Base-by-base conservation (phyloP, 2,113 vertebrate genomes). In the Odontophorus gujanensis region DNA sequence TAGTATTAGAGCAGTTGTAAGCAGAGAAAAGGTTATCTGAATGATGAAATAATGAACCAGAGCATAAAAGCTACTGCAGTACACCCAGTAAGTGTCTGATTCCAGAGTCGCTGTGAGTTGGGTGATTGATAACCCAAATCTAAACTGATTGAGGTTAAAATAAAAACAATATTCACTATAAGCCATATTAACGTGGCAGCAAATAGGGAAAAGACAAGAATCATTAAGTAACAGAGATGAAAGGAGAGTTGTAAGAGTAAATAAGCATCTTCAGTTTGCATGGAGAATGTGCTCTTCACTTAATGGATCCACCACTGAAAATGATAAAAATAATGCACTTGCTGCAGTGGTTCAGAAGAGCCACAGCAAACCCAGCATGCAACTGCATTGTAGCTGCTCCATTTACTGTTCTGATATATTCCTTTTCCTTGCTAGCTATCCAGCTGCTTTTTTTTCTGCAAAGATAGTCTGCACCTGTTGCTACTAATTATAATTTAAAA, bases 171-270 rank as follows among this genome's bases (percentile, higher is more conserved):
- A 51, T 57, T 66, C 61, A n/a, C 30, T 51, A 22, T 65, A 58
- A 78, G 43, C 20, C 84, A 15, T 30, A 61, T 75, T 68, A 74
- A 66, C 11, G 53, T 12, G n/a, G 74, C 67, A 51, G n/a, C 15
- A 58, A 25, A 48, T 32, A 53, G 40, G 66, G 12, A 69, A 92
- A 89, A 95, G 65, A 38, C 71, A 90, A 92, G 66, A 91, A 53
- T 63, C 68, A 63, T 83, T 74, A 90, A 89, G 48, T 40, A 75
- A 47, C n/a, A 84, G 55, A 78, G 83, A 86, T 81, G 22, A 93
- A 93, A 93, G 32, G n/a, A 71, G 15, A 72, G 13, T 16, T 88
- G n/a, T 30, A 88, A 75, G 61, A 67, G n/a, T 68, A 89, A 96
- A 86, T 30, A 84, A 78, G 48, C 7, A n/a, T 36, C 22, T 61